phyloP scores from a whole-genome alignment of 2,113 vertebrate genomes.

The rat (Rattus norvegicus) region DNA sequence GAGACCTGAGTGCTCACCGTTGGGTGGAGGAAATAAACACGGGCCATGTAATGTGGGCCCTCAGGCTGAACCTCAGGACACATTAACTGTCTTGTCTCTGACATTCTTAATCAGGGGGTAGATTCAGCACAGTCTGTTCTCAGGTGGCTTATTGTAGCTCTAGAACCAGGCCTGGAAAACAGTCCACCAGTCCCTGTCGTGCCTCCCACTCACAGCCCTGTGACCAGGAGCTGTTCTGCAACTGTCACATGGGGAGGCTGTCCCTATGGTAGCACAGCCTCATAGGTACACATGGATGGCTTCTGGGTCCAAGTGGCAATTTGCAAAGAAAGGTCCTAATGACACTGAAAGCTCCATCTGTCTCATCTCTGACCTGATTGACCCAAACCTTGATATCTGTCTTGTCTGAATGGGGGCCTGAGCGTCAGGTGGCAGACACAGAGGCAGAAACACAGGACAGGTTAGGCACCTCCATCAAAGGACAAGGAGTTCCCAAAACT shows the following conservation, averaged over 20 bases:
- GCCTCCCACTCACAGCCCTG: not conserved
- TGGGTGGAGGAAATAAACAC: not conserved
- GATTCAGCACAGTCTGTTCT: not conserved
- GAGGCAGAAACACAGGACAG: not conserved
- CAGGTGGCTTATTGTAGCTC: rapidly evolving
- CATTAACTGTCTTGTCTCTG: not conserved
- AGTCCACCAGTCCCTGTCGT: not conserved
- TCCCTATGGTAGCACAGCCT: not conserved
- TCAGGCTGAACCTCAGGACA: not conserved
- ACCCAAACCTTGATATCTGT: not conserved
- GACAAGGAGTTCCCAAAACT: not conserved
- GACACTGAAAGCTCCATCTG: not conserved
- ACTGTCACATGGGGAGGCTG: not conserved
- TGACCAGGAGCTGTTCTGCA: not conserved
- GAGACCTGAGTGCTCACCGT: not conserved
- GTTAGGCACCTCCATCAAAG: not conserved
- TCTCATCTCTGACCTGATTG: not conserved
- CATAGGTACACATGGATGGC: not conserved
- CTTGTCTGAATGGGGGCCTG: not conserved
- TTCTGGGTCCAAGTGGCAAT: not conserved
- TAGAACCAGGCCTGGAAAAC: not conserved
- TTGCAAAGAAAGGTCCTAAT: not conserved
- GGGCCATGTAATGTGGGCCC: not conserved
- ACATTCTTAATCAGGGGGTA: not conserved
- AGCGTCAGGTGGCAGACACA: not conserved